phyloP scores from a whole-genome alignment of 1,140 invertebrate species.

The Bemisia tabaci region DNA sequence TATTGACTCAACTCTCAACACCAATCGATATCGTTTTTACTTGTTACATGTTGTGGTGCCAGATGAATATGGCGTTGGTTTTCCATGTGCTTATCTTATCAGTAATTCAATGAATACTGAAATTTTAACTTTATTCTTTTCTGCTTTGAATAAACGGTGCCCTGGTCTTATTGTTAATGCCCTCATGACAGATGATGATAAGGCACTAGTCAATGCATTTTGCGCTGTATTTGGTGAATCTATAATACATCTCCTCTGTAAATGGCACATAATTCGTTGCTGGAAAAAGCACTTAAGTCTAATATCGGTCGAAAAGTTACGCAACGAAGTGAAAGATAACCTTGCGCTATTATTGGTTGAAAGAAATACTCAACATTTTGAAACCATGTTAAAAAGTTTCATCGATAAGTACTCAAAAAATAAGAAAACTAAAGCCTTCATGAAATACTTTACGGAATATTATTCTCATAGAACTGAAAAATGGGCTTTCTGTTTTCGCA shows the following conservation, averaged over 20 bases:
- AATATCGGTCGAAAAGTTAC: neutral
- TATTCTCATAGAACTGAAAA: neutral
- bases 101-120: neutral
- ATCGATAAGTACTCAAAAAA: neutral
- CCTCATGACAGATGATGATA: slow-evolving; percentile 1
- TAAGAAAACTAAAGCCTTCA: neutral
- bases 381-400: neutral
- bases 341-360: neutral
- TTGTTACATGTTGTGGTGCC: neutral
- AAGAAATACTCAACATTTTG: neutral
- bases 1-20: neutral
- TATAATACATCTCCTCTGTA: neutral
- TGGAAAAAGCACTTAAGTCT: neutral
- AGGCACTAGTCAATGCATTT: neutral
- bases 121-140: neutral
- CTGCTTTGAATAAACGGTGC: neutral
- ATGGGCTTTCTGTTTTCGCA: neutral
- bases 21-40: neutral
- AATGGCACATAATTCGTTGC: neutral
- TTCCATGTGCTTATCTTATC: neutral
- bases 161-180: neutral
- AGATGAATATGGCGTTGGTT: neutral
- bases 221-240: neutral
- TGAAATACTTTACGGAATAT: neutral
- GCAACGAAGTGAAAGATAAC: neutral